A percentile compares a stretch with the other conserved stretches of the same genome.
phyloP scores from a whole-genome alignment of 2,113 vertebrate species.

The Malurus alboscapulatus region DNA sequence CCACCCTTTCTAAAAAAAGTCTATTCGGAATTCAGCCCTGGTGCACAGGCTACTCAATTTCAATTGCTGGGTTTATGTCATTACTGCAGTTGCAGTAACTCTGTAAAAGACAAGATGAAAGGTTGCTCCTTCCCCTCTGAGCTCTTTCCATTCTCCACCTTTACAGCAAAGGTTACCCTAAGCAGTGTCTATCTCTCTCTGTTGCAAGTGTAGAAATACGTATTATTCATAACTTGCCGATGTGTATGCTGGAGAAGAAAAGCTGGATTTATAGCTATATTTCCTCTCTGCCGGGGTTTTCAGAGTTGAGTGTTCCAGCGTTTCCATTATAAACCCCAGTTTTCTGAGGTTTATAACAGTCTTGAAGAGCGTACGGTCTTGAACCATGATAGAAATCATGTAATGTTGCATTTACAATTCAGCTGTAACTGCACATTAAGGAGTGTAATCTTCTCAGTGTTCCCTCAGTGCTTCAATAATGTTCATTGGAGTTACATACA shows the following conservation, averaged over 20 bases:
- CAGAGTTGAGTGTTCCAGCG: conserved; percentile 15
- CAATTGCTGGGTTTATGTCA: not conserved
- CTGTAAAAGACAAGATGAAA: conserved; percentile 24
- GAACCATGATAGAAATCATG: conserved; percentile 28
- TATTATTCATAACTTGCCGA: conserved; percentile 44
- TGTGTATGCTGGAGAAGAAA: conserved; percentile 28
- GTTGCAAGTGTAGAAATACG: conserved; percentile 4
- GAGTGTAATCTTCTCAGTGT: conserved; percentile 35
- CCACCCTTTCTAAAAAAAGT: not conserved
- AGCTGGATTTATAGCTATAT: conserved; percentile 41
- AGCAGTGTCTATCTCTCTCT: conserved; percentile 11
- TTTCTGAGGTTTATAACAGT: conserved; percentile 51
- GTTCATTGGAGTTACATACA: conserved; percentile 39
- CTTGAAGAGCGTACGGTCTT: conserved; percentile 3
- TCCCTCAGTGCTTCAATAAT: conserved; percentile 21
- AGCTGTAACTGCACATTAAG: conserved; percentile 44
- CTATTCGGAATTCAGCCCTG: not conserved
- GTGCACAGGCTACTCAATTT: conserved; percentile 3
- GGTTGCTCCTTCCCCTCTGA: conserved; percentile 1
- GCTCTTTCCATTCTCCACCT: not conserved
- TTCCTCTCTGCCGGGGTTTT: not conserved
- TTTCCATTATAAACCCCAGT: conserved; percentile 50
- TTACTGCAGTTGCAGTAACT: conserved; percentile 4
- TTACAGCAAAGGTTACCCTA: conserved; percentile 20
- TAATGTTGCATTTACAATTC: conserved; percentile 37